Evolutionary conservation across 2,888 invertebrate genomes (phyloP), one percentile per base, ranked within the genome.

Genomic region (Drosophila demipolita): DNA sequence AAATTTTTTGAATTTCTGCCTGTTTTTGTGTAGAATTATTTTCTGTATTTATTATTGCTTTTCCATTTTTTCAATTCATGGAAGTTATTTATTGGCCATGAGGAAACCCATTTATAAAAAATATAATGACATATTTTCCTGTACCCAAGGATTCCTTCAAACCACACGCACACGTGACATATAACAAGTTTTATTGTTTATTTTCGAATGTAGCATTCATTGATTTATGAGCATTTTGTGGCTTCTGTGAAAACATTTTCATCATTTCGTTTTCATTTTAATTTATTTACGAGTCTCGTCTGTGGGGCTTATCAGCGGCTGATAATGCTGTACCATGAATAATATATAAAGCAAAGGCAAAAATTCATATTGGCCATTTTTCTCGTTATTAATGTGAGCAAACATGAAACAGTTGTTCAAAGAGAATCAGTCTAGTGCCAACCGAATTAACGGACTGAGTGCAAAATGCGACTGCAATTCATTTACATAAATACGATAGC

Each of bases 141-240:
- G 9, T 26, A 9, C n/a, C 20, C 40, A 38, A 29, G 26, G 12
- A 12, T 40, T n/a, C n/a, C 55, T 58, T 42, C 38, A 29, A 48
- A 52, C 26, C 33, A 69, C 12, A n/a, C 20, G 15, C 8, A 68
- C 9, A 74, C 29, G 32, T 57, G 48, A 15, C 66, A 59, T 29
- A 9, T 42, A 23, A 29, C 49, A 66, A 70, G 32, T 68, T 60
- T 50, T n/a, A 49, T 72, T 61, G 53, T 63, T 64, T 64, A 29
- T 40, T 55, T 50, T 70, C 50, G 60, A 57, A 80, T 67, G 65
- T 62, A 40, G 36, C 54, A 59, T 68, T 40, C 42, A 61, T 68
- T 80, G 73, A 77, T 80, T 77, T 77, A 77, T 49, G 61, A 58
- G 63, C 59, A 61, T 57, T 60, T 63, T 80, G 66, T 45, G 57